phyloP scores from a whole-genome alignment of 2,113 vertebrate species.

The Sinocyclocheilus rhinocerous region DNA sequence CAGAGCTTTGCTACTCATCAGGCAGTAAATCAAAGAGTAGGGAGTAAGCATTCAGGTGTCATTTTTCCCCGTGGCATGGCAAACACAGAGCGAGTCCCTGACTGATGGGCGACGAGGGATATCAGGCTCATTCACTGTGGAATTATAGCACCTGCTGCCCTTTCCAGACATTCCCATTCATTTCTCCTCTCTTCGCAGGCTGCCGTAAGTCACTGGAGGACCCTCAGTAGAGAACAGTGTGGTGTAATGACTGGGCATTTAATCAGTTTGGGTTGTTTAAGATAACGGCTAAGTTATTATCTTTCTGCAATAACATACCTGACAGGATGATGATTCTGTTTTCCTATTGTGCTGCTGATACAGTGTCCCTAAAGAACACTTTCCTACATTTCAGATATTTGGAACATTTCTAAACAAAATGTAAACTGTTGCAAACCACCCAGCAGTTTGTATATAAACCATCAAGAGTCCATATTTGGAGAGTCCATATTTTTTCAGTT shows the following conservation, averaged over 20 bases:
- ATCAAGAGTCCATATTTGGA: background rate
- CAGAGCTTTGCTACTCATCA: slow-evolving; percentile 11
- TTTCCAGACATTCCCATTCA: slow-evolving; percentile 19
- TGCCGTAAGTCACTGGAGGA: background rate
- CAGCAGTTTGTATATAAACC: background rate
- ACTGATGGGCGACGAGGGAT: background rate
- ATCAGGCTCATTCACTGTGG: slow-evolving; percentile 22
- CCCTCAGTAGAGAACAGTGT: background rate
- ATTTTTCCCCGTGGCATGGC: slow-evolving; percentile 13
- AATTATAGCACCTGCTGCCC: slow-evolving; percentile 19
- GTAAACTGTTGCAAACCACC: background rate
- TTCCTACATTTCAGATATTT: slow-evolving; percentile 4
- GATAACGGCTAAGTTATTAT: slow-evolving; percentile 35
- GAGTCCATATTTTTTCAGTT: background rate
- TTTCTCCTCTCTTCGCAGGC: slow-evolving; percentile 2
- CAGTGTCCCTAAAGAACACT: background rate
- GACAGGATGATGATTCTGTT: slow-evolving; percentile 27
- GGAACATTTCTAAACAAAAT: background rate
- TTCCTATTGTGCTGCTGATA: slow-evolving; percentile 1
- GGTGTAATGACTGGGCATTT: slow-evolving; percentile 16
- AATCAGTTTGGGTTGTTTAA: slow-evolving; percentile 27
- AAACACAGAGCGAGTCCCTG: slow-evolving; percentile 9
- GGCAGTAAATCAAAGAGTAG: slow-evolving; percentile 41
- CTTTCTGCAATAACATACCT: slow-evolving; percentile 32
- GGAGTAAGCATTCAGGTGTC: background rate